Base-by-base conservation (phyloP, 1,140 invertebrate species). In the Druon quercuslanigerum region DNA sequence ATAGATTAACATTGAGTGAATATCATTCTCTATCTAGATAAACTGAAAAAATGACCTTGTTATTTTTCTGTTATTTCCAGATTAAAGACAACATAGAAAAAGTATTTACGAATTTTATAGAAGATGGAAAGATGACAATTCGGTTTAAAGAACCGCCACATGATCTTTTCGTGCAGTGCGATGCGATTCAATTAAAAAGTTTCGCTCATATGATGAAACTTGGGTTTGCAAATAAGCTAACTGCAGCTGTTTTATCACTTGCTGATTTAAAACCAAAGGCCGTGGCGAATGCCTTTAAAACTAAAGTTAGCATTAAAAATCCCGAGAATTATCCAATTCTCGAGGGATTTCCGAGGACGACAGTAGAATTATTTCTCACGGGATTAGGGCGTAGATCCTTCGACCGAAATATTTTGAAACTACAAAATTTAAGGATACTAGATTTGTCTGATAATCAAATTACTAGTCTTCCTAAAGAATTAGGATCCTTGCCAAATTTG, bases 361-460 rank as follows among this genome's bases (percentile, higher is more conserved):
- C 95, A 40, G 91, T 93, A 86, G 86, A 89, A 51, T 87, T 95
- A 14, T 81, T 92, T 76, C 92, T 96, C 19, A 91, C 87, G 82
- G 93, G 93, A 57, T 90, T 96, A 6, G 89, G 93, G 33, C 85
- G 94, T 75, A 93, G 91, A 80, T 93, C 93, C 73, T 93, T 96
- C 75, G 94, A 95, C 83, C 90, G 92, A 83, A 94, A 95, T 81
- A 94, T 96, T 83, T 89, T 95, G 54, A 88, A 91, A 11, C 85
- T 96, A 4, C 92, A 92, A 46, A 93, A 93, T 85, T 91, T 98
- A 20, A 92, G 91, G 79, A 82, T 94, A 52, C 91, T 98, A 74
- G 94, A 98, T 92, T 90, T 97, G 66, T 95, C 94, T 51, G 92
- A 95, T 77, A 98, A 98, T 92, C 91, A 94, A 75, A 92, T 98